Evolutionary conservation across 2,797 vertebrate genomes (phyloP).

Genomic region (Oceanodroma leucorhoa): DNA sequence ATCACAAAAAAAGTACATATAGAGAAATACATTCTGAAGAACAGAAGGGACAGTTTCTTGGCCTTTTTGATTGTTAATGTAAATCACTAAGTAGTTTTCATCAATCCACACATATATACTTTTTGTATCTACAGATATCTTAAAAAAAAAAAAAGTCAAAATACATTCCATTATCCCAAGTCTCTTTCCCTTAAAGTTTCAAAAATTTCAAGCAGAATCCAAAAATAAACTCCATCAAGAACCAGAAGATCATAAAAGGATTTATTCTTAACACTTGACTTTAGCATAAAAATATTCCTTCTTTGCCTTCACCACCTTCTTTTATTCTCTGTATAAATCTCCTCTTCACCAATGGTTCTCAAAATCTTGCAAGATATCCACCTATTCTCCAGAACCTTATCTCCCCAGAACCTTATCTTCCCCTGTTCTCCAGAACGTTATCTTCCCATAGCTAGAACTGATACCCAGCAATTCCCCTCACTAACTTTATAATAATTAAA

Average conservation of each 20-base stretch:
- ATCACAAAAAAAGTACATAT: neutral
- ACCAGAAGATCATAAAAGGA: neutral
- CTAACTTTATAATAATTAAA: neutral
- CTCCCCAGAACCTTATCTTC: too few relatives aligned
- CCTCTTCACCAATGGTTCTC: neutral
- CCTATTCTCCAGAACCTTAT: neutral
- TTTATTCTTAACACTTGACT: neutral
- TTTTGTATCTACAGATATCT: neutral
- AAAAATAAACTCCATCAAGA: neutral
- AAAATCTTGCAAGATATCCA: neutral
- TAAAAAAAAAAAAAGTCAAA: neutral
- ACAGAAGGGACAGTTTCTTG: neutral
- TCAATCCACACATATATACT: neutral
- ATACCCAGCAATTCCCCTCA: neutral
- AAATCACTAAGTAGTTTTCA: constrained; percentile 31
- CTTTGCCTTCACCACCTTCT: neutral
- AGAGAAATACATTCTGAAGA: neutral
- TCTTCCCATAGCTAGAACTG: neutral
- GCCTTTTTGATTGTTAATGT: constrained; percentile 9
- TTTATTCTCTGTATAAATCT: neutral
- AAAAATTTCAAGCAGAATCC: neutral
- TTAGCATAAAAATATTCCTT: neutral
- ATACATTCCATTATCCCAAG: neutral
- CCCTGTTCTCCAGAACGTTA: neutral
- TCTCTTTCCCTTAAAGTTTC: neutral